Evolutionary conservation across 2,113 vertebrate genomes (phyloP).

Genomic region (Odocoileus hemionus): DNA sequence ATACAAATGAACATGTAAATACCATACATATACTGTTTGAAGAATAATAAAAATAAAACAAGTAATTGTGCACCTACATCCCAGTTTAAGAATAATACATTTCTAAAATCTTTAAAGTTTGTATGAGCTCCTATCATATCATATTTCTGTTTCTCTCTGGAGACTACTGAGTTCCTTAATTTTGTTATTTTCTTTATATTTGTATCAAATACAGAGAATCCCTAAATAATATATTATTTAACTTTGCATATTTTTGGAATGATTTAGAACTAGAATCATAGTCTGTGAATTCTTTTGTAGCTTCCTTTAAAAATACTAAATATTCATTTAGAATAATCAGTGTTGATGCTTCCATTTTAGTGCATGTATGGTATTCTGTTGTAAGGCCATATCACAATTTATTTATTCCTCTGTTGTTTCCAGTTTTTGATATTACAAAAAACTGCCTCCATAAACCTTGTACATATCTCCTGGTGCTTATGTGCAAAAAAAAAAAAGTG

Average conservation of each 20-base stretch:
- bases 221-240: background rate
- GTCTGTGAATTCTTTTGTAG: background rate
- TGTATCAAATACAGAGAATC: background rate
- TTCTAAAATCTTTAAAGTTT: background rate
- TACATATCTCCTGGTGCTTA: background rate
- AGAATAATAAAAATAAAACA: background rate
- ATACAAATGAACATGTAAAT: background rate
- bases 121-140: background rate
- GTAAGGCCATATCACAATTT: background rate
- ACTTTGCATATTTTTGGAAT: background rate
- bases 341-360: background rate
- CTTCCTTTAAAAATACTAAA: background rate
- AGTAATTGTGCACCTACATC: background rate
- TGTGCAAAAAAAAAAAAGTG: background rate
- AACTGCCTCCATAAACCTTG: background rate
- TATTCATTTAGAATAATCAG: background rate
- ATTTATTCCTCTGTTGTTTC: conserved; percentile 10
- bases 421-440: background rate
- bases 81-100: background rate
- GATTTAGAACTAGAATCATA: background rate
- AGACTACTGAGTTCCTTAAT: background rate
- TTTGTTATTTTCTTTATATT: conserved; percentile 19
- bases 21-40: background rate
- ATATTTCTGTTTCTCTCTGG: background rate
- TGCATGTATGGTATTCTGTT: background rate